A percentile compares a stretch with the other conserved stretches of the same genome.
Evolutionary conservation across 2,888 invertebrate genomes (phyloP).

Genomic region (Scaptodrosophila latifasciaeformis): DNA sequence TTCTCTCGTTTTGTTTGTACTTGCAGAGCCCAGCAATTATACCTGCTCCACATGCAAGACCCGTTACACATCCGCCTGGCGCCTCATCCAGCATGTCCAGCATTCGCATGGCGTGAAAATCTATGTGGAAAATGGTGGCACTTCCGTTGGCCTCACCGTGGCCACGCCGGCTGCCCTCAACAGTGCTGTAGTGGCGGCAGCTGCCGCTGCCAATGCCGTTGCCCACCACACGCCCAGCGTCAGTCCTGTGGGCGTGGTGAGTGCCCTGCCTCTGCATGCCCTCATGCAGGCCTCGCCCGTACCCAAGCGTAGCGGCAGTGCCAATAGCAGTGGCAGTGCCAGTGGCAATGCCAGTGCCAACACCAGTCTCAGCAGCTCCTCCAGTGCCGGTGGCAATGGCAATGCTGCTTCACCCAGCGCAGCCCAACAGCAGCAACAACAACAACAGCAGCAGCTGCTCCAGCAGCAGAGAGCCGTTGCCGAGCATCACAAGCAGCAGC

Average conservation of each 20-base stretch:
- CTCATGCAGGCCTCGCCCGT: constrained; percentile 13
- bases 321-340: constrained; percentile 34
- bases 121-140: constrained; percentile 81
- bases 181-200: constrained; percentile 22
- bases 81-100: constrained; percentile 95
- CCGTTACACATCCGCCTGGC: constrained; percentile 95
- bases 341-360: constrained; percentile 26
- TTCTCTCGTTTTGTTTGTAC: constrained; percentile 20
- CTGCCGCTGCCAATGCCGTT: constrained; percentile 41
- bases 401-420: constrained; percentile 24
- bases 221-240: constrained; percentile 12
- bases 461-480: constrained; percentile 73
- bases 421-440: constrained; percentile 29
- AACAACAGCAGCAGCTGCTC: constrained; percentile 40
- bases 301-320: constrained; percentile 27
- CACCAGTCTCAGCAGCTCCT: constrained; percentile 30
- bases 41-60: constrained; percentile 96
- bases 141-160: constrained; percentile 63
- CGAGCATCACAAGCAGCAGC: constrained; percentile 57
- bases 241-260: constrained; percentile 77
- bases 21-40: constrained; percentile 93
- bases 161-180: constrained; percentile 57
- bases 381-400: constrained; percentile 27
- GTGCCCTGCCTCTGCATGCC: constrained; percentile 15
- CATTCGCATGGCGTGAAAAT: constrained; percentile 95